These are phyloP conservation scores for Caenorhabditis inopinata DNA, from an alignment of 1,140 invertebrate genomes.

Conservation along the genomic window DNA sequence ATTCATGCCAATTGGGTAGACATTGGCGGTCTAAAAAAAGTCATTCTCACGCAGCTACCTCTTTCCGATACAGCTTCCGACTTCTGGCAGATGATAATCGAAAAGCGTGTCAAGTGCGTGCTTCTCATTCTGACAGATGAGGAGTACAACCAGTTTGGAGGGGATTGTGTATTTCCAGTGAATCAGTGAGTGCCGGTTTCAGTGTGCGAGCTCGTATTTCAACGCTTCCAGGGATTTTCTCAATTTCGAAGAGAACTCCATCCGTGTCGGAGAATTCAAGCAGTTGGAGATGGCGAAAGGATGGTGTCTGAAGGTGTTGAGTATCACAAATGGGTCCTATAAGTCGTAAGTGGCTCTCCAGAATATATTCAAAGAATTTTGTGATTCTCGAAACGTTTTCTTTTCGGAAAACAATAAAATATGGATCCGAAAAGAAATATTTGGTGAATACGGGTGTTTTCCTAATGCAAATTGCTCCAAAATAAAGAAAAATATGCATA, in stretches of 20 bases:
- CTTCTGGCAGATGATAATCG: constrained; percentile 37
- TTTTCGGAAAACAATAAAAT: too few relatives aligned
- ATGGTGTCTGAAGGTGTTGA: constrained; percentile 3
- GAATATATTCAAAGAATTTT: too few relatives aligned
- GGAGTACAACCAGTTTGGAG: background rate
- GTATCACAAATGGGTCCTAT: constrained; percentile 15
- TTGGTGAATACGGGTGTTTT: too few relatives aligned
- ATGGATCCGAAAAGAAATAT: too few relatives aligned
- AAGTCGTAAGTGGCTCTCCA: background rate
- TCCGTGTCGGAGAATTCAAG: constrained; percentile 37
- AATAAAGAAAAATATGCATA: too few relatives aligned
- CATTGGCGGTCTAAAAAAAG: background rate
- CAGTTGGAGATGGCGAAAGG: background rate
- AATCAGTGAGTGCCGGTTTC: background rate
- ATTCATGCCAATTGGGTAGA: constrained; percentile 34
- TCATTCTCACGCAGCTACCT: constrained; percentile 27
- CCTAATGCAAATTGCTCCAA: too few relatives aligned
- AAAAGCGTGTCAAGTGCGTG: background rate
- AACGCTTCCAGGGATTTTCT: constrained; percentile 36
- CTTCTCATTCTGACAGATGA: constrained; percentile 7
- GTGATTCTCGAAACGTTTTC: too few relatives aligned
- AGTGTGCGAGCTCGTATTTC: background rate
- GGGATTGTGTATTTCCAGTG: background rate
- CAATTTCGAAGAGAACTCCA: background rate
- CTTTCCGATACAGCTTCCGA: background rate